Base-by-base conservation (phyloP, 1,140 invertebrate genomes). In the Procambarus clarkii region DNA sequence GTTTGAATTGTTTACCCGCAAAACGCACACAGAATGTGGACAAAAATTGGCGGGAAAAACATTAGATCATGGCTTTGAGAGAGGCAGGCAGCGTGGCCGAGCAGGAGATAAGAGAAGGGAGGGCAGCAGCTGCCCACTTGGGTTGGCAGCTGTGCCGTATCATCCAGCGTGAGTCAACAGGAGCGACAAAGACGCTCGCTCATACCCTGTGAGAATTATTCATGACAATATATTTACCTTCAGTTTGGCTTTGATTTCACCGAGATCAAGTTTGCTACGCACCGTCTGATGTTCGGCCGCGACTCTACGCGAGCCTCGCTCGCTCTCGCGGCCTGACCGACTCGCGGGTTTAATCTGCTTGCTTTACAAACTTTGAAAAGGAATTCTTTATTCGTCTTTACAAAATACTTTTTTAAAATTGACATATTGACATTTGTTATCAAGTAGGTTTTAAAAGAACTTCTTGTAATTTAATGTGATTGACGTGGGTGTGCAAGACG, bases 151-250 rank as follows among this genome's bases (percentile, higher is more conserved):
- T 8, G 50, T 81, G 86, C 78, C n/a, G 58, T 88, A 88, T 88
- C 86, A 88, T 4, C 77, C 58, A 64, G 86, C 86, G 50, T 81
- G 86, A 48, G 86, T 88, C 77, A 88, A 88, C 86, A 88, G 45
- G 18, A 21, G 21, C 58, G 58, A 81, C 86, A 88, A 88, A 88
- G 77, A 81, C 86, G 86, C 15, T 64, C 18, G 86, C 88, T 76
- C 88, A 76, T 77, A 84, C 88, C 71, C 88, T 50, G 44, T 76
- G 64, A 78, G 88, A 89, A 89, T 89, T 83, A 89, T 89, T 89
- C 88, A 89, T 89, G 88, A 89, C 88, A 64, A 89, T 89, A 89
- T 80, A 89, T 89, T 89, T 89, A 77, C 88, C 80, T 89, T 89
- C 88, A 80, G 88, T 89, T 89, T 89, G 80, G 58, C 80, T 89